Evolutionary conservation across 2,113 vertebrate species (phyloP), one percentile per base, ranked within the genome.

Genomic region (Xiphorhynchus elegans): DNA sequence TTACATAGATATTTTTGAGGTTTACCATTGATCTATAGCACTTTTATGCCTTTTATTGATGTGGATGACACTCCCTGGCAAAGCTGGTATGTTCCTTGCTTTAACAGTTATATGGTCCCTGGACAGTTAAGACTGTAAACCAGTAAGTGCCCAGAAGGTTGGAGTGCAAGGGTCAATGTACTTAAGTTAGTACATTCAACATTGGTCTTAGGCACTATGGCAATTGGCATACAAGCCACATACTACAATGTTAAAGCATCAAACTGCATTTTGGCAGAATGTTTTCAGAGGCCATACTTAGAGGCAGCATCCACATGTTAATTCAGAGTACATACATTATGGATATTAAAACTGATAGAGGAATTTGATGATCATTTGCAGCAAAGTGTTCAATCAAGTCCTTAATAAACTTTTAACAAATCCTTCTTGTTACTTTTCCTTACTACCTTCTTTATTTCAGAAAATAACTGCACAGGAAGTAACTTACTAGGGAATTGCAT

Each of bases 111-210:
- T 83, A 35, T 25, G 29, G 42, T 89, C 80, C 76, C 73, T 2
- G 13, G 84, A 89, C 29, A 35, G 80, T 59, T 89, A 63, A 85
- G 84, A 56, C 56, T 72, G 64, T 96, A 96, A 96, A 95, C 50
- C 60, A 81, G 60, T 37, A 91, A 93, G 86, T 84, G 60, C 68
- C 83, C 69, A 91, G 60, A 87, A 95, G 72, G 83, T n/a, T 87
- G 83, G 26, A 95, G 93, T 70, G 76, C 89, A 92, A 92, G 76
- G 86, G 89, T 96, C 94, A 95, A 89, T 74, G 69, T 90, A 92
- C 89, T 95, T 73, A 52, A 85, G 90, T 35, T 67, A 95, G 59
- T 67, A 69, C 63, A 88, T 92, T 97, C 86, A 73, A 12, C 0
- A 0, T 1, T 63, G 60, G 68, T 90, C 33, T 84, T 86, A 47